phyloP scores from a whole-genome alignment of 2,797 vertebrate genomes.

The Salmo trutta region DNA sequence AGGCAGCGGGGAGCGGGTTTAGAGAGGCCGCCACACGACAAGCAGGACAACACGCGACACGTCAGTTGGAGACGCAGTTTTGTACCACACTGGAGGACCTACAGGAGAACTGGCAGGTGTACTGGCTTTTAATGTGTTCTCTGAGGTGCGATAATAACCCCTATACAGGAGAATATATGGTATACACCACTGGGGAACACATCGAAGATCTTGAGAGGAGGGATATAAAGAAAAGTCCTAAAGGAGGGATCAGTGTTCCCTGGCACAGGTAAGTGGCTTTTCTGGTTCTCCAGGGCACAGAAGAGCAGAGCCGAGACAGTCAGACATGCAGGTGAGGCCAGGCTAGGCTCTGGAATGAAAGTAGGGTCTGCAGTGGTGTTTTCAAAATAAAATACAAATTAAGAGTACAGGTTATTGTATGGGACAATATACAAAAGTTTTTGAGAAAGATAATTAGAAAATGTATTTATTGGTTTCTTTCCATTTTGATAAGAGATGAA shows the following conservation, averaged over 20 bases:
- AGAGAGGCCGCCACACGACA: not conserved
- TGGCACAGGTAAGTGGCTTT: slow-evolving; percentile 50
- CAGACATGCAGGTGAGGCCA: slow-evolving; percentile 41
- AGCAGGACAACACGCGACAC: not conserved
- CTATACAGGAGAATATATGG: not conserved
- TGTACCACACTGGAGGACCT: not conserved
- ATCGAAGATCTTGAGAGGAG: slow-evolving; percentile 7
- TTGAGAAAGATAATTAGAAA: too few species aligned
- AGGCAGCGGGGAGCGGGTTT: not conserved
- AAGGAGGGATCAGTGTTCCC: slow-evolving; percentile 16
- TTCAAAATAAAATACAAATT: not conserved
- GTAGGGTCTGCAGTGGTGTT: slow-evolving; percentile 3
- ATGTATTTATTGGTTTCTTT: too few species aligned
- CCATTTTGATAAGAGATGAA: too few species aligned
- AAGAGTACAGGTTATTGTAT: not conserved
- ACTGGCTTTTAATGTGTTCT: too few species aligned
- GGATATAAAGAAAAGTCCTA: not conserved
- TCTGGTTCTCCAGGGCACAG: slow-evolving; percentile 54
- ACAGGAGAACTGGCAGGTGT: not conserved
- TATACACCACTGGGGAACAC: not conserved
- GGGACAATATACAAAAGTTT: too few species aligned
- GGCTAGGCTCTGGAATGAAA: slow-evolving; percentile 62
- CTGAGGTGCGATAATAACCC: not conserved
- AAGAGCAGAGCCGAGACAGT: slow-evolving; percentile 22
- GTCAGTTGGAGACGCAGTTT: not conserved